Evolutionary conservation across 1,140 invertebrate species (phyloP).

Genomic region (Drosophila erecta): DNA sequence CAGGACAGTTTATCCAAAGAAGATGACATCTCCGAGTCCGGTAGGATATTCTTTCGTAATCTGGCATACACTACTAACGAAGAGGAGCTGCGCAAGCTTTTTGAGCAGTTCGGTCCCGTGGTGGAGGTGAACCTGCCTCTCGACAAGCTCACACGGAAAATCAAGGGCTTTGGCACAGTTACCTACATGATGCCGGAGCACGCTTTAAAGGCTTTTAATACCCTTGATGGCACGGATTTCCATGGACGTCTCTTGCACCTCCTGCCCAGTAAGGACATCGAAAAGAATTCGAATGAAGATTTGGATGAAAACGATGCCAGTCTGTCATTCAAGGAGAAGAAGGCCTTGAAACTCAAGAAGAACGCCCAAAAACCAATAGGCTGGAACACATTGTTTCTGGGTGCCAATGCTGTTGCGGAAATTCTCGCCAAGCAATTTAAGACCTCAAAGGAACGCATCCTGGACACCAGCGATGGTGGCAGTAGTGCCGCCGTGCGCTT

Average conservation of each 20-base stretch:
- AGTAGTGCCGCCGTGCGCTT: conserved; percentile 96
- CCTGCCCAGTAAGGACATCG: conserved; percentile 91
- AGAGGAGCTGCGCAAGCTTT: conserved; percentile 93
- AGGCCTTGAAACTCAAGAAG: conserved; percentile 91
- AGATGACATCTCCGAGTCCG: conserved; percentile 95
- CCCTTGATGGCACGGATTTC: conserved; percentile 95
- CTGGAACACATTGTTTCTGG: conserved; percentile 98
- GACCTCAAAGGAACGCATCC: conserved; percentile 91
- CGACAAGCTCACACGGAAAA: conserved; percentile 92
- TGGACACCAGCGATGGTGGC: conserved; percentile 77
- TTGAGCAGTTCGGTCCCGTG: conserved; percentile 95
- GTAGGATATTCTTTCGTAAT: conserved; percentile 97
- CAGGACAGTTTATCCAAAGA: conserved; percentile 89
- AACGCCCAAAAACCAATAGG: conserved; percentile 93
- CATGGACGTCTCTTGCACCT: conserved; percentile 97
- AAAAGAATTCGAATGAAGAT: conserved; percentile 85
- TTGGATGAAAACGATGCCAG: conserved; percentile 86
- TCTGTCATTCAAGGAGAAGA: conserved; percentile 93
- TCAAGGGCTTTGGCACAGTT: conserved; percentile 97
- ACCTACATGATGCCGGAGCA: conserved; percentile 98
- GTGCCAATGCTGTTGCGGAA: conserved; percentile 96
- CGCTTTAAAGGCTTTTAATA: conserved; percentile 94
- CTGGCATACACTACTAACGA: conserved; percentile 95
- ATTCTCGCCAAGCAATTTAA: conserved; percentile 94
- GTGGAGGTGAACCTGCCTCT: conserved; percentile 96